Percentiles rank a stretch among this genome's conserved stretches.
These are phyloP conservation scores for Maccullochella peelii DNA, from an alignment of 2,113 vertebrate species.

Conservation along the genomic window DNA sequence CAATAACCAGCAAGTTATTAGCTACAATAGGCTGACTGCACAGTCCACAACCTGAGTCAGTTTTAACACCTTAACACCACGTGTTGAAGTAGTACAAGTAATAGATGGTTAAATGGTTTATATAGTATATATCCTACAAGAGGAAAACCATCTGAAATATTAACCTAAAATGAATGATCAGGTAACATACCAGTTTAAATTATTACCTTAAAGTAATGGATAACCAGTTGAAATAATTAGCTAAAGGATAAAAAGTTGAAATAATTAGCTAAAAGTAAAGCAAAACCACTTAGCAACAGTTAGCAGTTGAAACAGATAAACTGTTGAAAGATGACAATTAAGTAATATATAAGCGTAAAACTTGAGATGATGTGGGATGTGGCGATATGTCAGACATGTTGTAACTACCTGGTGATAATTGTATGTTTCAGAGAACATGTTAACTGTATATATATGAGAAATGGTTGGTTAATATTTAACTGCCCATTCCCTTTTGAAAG, in stretches of 20 bases:
- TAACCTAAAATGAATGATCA: neutral
- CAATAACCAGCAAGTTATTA: neutral
- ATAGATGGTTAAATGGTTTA: neutral
- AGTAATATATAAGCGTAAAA: neutral
- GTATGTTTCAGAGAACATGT: neutral
- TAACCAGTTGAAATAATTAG: neutral
- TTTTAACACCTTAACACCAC: neutral
- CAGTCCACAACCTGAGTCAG: neutral
- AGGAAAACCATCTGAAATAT: neutral
- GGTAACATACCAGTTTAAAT: neutral
- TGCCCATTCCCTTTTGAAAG: constrained; percentile 9
- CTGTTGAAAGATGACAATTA: neutral
- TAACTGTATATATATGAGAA: neutral
- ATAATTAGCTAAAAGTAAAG: neutral
- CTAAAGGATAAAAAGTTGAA: neutral
- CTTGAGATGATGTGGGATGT: neutral
- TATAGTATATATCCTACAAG: no score
- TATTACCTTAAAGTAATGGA: neutral
- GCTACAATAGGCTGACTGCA: no score
- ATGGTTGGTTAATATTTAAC: neutral
- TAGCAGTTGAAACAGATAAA: no score
- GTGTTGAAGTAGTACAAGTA: neutral
- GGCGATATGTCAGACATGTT: neutral
- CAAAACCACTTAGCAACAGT: no score
- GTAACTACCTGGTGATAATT: neutral